Percentiles rank a stretch among this genome's conserved stretches.
Conservation (phyloP, 2,113 vertebrate species). For the Tragelaphus scriptus region DNA sequence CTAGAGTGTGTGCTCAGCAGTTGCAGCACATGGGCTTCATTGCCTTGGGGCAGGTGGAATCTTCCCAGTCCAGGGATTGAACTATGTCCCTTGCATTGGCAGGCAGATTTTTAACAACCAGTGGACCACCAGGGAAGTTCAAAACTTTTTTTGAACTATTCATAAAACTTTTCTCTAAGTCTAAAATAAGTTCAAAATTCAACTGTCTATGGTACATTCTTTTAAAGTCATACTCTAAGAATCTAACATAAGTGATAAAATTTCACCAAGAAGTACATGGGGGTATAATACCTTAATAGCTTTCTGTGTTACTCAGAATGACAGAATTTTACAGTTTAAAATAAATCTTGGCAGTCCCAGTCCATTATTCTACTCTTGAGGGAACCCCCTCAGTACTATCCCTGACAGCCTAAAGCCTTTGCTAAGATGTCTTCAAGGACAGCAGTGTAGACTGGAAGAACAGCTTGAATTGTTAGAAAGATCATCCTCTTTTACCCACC, state of each 20-base stretch:
- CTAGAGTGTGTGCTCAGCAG: not conserved
- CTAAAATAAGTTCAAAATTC: constrained; percentile 8
- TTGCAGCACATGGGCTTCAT: accelerated
- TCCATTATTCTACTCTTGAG: not conserved
- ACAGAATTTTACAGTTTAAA: not conserved
- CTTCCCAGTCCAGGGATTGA: not conserved
- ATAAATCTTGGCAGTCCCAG: not conserved
- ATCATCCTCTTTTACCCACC: not conserved
- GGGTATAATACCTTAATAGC: not conserved
- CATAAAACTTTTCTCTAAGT: not conserved
- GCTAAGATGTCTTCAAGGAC: not conserved
- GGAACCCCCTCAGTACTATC: not conserved
- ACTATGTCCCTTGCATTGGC: not conserved
- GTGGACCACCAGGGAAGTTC: not conserved
- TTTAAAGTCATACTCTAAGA: constrained; percentile 21
- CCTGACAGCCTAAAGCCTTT: not conserved
- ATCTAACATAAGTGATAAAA: not conserved
- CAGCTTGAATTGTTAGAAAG: not conserved
- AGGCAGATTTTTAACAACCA: not conserved
- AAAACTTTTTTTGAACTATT: not conserved
- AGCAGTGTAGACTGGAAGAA: not conserved
- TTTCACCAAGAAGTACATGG: not conserved
- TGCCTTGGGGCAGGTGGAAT: not conserved
- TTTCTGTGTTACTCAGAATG: not conserved
- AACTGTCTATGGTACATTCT: not conserved